phyloP scores from a whole-genome alignment of 2,797 vertebrate species.

The Thunnus albacares region DNA sequence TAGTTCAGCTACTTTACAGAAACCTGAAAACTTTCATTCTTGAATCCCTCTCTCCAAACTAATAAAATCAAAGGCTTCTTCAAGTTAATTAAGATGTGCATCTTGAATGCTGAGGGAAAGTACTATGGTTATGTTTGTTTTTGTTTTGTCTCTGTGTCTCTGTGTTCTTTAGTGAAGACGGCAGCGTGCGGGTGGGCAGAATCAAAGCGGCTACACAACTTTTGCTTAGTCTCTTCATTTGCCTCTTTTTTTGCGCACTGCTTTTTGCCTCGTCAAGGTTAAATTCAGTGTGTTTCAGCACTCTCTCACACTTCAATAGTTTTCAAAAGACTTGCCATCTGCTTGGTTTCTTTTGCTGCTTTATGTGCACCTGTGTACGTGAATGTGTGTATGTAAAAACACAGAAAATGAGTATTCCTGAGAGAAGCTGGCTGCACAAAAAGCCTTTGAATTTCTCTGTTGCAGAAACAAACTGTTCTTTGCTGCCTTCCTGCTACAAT shows the following conservation, averaged over 20 bases:
- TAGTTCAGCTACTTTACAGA: slow-evolving; percentile 47
- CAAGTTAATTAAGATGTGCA: slow-evolving; percentile 30
- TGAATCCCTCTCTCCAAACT: slow-evolving; percentile 20
- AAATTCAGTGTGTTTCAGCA: slow-evolving; percentile 48
- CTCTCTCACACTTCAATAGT: slow-evolving; percentile 34
- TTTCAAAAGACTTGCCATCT: slow-evolving; percentile 60
- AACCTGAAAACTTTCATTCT: slow-evolving; percentile 45
- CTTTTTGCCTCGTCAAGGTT: slow-evolving; percentile 58
- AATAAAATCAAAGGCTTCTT: slow-evolving; percentile 34
- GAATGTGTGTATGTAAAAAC: not conserved
- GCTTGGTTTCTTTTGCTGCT: slow-evolving; percentile 42
- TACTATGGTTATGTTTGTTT: not conserved
- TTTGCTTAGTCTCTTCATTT: slow-evolving; percentile 46
- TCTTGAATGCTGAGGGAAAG: slow-evolving; percentile 28
- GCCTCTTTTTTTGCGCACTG: slow-evolving; percentile 23
- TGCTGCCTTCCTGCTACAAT: slow-evolving; percentile 21
- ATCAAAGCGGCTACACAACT: slow-evolving; percentile 44
- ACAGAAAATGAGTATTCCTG: slow-evolving; percentile 40
- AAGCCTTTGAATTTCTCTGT: slow-evolving; percentile 49
- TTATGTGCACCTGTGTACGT: slow-evolving; percentile 10
- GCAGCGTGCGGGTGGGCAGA: slow-evolving; percentile 38
- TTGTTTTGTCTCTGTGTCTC: slow-evolving; percentile 14
- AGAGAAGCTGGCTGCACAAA: slow-evolving; percentile 43
- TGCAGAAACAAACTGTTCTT: slow-evolving; percentile 35
- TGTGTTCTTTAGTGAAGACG: not conserved